These are phyloP conservation scores for Xiphophorus maculatus DNA, from an alignment of 2,113 vertebrate genomes.

Conservation along the genomic window DNA sequence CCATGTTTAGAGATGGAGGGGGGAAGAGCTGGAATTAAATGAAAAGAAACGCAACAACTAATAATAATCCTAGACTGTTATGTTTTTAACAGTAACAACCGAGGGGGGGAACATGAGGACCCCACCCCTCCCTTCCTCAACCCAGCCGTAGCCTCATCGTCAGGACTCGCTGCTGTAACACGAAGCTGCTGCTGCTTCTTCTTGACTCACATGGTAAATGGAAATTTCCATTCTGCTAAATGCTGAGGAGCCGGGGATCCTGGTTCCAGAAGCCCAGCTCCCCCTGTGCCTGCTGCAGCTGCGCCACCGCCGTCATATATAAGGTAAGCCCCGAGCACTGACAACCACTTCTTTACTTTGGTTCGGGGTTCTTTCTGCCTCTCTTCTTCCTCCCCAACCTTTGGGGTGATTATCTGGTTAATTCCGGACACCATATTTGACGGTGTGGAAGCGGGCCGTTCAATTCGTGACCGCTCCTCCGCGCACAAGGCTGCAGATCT, in stretches of 20 bases:
- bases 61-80: not conserved
- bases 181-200: conserved; percentile 59
- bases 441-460: conserved; percentile 13
- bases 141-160: not conserved
- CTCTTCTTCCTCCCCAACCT: not conserved
- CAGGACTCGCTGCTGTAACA: conserved; percentile 59
- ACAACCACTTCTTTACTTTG: not conserved
- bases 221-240: conserved; percentile 82
- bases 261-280: conserved; percentile 54
- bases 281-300: conserved; percentile 45
- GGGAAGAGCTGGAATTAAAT: too few species aligned
- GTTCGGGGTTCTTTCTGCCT: not conserved
- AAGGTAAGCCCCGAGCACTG: conserved; percentile 54
- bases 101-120: not conserved
- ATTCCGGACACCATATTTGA: conserved; percentile 26
- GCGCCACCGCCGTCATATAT: conserved; percentile 8
- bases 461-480: not conserved
- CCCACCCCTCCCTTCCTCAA: not conserved
- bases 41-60: not conserved
- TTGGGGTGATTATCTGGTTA: conserved; percentile 1
- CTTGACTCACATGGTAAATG: conserved; percentile 75
- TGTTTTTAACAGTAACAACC: not conserved
- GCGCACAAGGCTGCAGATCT: not conserved
- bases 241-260: conserved; percentile 66
- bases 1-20: not conserved